phyloP scores from a whole-genome alignment of 2,797 vertebrate genomes.

The Gadopsis bispinosus region DNA sequence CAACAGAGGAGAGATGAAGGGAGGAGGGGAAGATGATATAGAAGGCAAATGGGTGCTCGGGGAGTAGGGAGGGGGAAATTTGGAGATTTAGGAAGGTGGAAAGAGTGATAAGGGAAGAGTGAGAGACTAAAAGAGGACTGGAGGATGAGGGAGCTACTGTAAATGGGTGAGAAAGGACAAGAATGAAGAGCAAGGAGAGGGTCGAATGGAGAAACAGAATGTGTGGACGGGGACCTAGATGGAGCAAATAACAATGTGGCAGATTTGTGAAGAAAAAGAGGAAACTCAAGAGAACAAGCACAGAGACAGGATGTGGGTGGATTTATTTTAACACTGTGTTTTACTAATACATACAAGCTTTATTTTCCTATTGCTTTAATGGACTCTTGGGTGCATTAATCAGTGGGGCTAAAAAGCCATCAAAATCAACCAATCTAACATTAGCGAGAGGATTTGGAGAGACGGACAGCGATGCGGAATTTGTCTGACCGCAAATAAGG shows the following conservation, averaged over 20 bases:
- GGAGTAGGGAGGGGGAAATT: constrained; percentile 51
- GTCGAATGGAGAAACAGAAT: constrained; percentile 19
- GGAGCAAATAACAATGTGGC: constrained; percentile 8
- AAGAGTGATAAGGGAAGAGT: constrained; percentile 32
- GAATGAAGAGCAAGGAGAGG: constrained; percentile 20
- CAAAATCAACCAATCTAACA: constrained; percentile 30
- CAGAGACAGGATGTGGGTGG: constrained; percentile 15
- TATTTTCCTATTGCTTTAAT: constrained; percentile 45
- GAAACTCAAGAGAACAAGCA: constrained; percentile 3
- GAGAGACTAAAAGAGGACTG: constrained; percentile 25
- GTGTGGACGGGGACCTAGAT: constrained; percentile 8
- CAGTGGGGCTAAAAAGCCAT: constrained; percentile 38
- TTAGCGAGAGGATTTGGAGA: constrained; percentile 24
- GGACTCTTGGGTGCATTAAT: constrained; percentile 39
- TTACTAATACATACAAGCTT: constrained; percentile 34
- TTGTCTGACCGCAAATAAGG: constrained; percentile 36
- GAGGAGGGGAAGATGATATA: constrained; percentile 44
- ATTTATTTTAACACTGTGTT: constrained; percentile 38
- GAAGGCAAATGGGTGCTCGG: constrained; percentile 54
- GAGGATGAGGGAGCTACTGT: constrained; percentile 13
- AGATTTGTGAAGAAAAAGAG: background rate
- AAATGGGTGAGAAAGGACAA: constrained; percentile 23
- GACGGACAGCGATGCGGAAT: constrained; percentile 18
- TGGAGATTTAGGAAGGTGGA: constrained; percentile 54
- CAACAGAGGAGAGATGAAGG: constrained; percentile 47